Percentiles rank a stretch among this genome's conserved stretches.
Evolutionary conservation across 2,797 vertebrate species (phyloP).

Genomic region (Spea hammondii): DNA sequence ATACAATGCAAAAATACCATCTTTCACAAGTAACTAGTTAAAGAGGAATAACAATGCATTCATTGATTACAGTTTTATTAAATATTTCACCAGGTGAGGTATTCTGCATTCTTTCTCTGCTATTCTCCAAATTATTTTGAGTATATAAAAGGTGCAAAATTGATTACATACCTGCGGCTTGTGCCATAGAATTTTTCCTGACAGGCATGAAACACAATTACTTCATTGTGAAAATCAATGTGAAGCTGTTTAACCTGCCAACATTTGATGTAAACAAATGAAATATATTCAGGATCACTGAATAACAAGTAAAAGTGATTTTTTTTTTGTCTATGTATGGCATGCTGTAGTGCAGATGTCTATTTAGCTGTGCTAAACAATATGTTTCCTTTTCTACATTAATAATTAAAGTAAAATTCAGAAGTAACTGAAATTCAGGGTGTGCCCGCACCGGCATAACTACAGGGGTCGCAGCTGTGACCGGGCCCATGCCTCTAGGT

Average conservation of each 20-base stretch:
- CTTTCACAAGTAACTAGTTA: conserved; percentile 6
- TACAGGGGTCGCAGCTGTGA: no score
- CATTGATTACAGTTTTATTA: conserved; percentile 61
- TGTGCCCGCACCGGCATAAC: no score
- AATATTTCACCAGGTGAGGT: conserved; percentile 70
- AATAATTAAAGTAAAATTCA: no score
- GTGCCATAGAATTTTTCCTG: conserved; percentile 54
- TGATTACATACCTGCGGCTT: conserved; percentile 60
- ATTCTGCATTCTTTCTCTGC: conserved; percentile 70
- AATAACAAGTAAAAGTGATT: no score
- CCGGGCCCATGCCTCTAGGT: no score
- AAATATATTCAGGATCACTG: no score
- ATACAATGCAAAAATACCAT: no score
- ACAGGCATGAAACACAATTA: conserved; percentile 47
- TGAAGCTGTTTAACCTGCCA: conserved; percentile 60
- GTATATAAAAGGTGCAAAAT: conserved; percentile 63
- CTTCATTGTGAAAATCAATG: conserved; percentile 64
- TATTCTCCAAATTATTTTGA: conserved; percentile 65
- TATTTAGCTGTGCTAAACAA: no score
- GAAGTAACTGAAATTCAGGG: no score
- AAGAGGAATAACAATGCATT: conserved; percentile 63
- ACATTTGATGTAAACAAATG: conserved; percentile 32
- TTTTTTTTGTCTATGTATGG: no score
- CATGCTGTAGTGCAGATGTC: no score
- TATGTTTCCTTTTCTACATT: no score